phyloP scores from a whole-genome alignment of 37 sponge, comb jelly and placozoan species.

The Spongilla lacustris region DNA sequence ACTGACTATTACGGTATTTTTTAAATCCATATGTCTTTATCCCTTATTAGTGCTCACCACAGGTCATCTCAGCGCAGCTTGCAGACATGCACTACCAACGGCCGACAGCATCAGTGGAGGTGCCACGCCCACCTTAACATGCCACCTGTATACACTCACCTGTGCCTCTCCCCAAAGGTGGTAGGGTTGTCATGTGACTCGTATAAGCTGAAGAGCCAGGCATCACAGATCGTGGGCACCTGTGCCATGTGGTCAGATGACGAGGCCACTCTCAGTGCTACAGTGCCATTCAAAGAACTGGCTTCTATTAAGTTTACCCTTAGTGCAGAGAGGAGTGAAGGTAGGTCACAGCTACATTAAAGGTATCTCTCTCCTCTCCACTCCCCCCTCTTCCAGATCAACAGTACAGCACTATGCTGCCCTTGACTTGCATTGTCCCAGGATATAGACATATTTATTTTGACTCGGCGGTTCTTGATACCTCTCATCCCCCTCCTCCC shows the following conservation, averaged over 20 bases:
- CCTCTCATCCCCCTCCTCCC: constrained; percentile 10
- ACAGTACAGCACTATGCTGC: background rate
- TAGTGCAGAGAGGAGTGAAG: background rate
- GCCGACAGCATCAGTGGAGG: constrained; percentile 37
- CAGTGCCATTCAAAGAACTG: background rate
- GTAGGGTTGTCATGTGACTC: constrained; percentile 51
- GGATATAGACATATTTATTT: constrained; percentile 47
- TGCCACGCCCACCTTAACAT: background rate
- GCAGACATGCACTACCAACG: constrained; percentile 2
- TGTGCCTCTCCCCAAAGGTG: constrained; percentile 9
- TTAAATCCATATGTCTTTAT: background rate
- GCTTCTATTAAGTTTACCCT: background rate
- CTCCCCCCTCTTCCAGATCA: background rate
- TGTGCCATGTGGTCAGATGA: constrained; percentile 26
- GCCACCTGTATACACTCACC: background rate
- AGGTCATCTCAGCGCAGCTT: constrained; percentile 39
- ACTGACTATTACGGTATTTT: constrained; percentile 12
- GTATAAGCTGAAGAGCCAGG: constrained; percentile 22
- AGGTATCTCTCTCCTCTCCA: background rate
- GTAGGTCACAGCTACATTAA: background rate
- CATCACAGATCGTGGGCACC: constrained; percentile 14
- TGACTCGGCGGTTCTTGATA: background rate
- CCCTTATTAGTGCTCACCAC: background rate
- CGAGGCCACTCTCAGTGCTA: constrained; percentile 10
- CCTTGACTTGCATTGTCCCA: background rate